phyloP scores from a whole-genome alignment of 2,888 invertebrate species.

The Cosmorhoe ocellata region DNA sequence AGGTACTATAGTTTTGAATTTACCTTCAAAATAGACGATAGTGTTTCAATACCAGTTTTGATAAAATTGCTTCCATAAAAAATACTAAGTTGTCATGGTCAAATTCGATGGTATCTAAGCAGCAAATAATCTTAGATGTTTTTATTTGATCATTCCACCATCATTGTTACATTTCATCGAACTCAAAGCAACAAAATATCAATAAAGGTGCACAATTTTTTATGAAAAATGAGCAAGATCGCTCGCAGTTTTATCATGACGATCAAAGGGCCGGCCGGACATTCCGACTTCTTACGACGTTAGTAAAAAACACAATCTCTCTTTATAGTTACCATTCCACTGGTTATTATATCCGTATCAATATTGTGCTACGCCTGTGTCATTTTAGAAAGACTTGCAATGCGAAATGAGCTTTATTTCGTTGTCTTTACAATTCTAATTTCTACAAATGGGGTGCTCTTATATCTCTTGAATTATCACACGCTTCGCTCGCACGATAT shows the following conservation, averaged over 20 bases:
- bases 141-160: conserved; percentile 32
- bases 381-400: conserved; percentile 2
- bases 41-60: too few species aligned
- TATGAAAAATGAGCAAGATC: conserved; percentile 67
- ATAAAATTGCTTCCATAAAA: too few species aligned
- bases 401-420: conserved; percentile 1
- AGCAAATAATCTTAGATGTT: too few species aligned
- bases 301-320: conserved; percentile 82
- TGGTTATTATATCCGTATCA: conserved; percentile 81
- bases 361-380: conserved; percentile 49
- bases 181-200: conserved; percentile 55
- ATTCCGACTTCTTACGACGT: conserved; percentile 81
- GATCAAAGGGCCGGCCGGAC: conserved; percentile 80
- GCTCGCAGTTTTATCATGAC: conserved; percentile 77
- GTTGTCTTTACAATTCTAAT: not conserved
- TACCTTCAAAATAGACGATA: too few species aligned
- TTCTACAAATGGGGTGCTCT: not conserved
- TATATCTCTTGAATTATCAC: not conserved
- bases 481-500: too few species aligned
- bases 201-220: conserved; percentile 63
- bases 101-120: too few species aligned
- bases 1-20: too few species aligned
- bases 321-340: conserved; percentile 82
- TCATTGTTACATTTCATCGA: conserved; percentile 49
- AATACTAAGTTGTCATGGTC: too few species aligned